Evolutionary conservation across 1,140 invertebrate species (phyloP), one percentile per base, ranked within the genome.

Genomic region (Drosophila subobscura): DNA sequence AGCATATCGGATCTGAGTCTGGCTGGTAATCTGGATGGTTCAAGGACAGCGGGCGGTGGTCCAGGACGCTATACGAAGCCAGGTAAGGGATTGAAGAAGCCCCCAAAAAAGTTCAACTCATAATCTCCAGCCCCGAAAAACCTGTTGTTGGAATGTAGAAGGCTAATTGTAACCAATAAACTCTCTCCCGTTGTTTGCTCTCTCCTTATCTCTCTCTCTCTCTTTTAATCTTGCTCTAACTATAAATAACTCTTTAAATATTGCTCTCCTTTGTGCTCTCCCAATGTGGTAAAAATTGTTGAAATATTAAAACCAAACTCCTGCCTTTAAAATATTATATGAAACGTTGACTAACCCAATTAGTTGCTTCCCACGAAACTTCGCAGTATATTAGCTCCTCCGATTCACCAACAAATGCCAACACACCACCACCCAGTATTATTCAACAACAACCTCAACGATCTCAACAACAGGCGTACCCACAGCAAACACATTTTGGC

Each of bases 1-100:
- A 96, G 95, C 80, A 96, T 96, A 61, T 94, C 95, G 59, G 96
- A 96, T 89, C 91, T 96, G 33, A 95, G 90, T 70, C 70, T 91
- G 47, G 86, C 90, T 10, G 90, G 71, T 5, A 91, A 85, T 58
- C 68, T 90, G 61, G 94, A 94, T 88, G 92, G 90, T 16, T 92
- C 92, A 57, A 76, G 81, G 52, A 65, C 44, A 42, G 46, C 74
- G 12, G 73, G 54, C n/a, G 63, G 61, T 27, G 81, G 79, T 3
- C 72, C 83, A 29, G 77, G 70, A 70, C 79, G 90, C 56, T 91
- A 91, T 52, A 74, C 75, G n/a, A 91, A 91, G 58, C 74, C 86
- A 76, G 90, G 90, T 91, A 56, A 89, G 89, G 0, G 14, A 14
- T 33, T 23, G 5, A 3, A 6, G 12, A 14, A 25, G 3, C 2